phyloP scores from a whole-genome alignment of 2,113 vertebrate genomes.

The Pseudopipra pipra region DNA sequence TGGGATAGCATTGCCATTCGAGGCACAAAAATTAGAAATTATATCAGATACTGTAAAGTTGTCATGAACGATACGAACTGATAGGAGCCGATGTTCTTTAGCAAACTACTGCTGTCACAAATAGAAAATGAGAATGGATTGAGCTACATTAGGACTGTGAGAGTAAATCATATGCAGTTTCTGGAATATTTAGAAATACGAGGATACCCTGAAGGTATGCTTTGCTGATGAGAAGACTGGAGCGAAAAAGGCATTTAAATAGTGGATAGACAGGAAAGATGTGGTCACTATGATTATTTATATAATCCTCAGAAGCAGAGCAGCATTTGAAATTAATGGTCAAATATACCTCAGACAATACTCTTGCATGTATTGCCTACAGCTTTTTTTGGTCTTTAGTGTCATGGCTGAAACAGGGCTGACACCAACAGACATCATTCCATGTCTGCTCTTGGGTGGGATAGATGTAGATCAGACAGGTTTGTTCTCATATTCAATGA shows the following conservation, averaged over 20 bases:
- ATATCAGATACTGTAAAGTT: slow-evolving; percentile 16
- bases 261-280: neutral
- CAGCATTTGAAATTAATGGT: neutral
- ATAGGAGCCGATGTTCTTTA: slow-evolving; percentile 13
- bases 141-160: slow-evolving; percentile 21
- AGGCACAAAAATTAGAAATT: slow-evolving; percentile 43
- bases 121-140: slow-evolving; percentile 53
- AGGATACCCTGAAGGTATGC: neutral
- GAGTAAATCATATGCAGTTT: slow-evolving; percentile 41
- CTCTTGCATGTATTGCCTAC: neutral
- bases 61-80: neutral
- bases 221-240: neutral
- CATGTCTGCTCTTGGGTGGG: fast-evolving
- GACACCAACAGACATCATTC: neutral
- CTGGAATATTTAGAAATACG: slow-evolving; percentile 45
- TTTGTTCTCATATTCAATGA: neutral
- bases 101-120: slow-evolving; percentile 10
- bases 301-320: neutral
- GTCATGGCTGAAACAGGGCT: neutral
- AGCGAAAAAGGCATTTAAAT: neutral
- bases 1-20: neutral
- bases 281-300: neutral
- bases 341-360: neutral
- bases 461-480: neutral
- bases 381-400: neutral